Conservation (phyloP, 1,140 invertebrate genomes). For the Chelonus insularis region DNA sequence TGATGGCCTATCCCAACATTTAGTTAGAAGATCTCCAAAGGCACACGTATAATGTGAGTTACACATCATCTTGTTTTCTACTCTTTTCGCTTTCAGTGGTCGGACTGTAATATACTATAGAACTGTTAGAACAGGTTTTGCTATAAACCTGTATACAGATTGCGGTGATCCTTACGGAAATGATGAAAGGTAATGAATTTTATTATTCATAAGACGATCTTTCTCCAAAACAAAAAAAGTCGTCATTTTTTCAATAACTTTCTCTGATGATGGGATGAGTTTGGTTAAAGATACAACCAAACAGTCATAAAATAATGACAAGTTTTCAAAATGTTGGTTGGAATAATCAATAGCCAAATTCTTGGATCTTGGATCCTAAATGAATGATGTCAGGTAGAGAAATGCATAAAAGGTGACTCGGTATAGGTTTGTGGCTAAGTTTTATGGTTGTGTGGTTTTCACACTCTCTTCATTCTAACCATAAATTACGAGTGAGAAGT, state of each 20-base stretch:
- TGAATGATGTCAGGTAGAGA: neutral
- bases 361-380: too few relatives aligned
- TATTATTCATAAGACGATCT: neutral
- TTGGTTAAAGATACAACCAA: too few relatives aligned
- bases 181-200: too few relatives aligned
- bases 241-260: too few relatives aligned
- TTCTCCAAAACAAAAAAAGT: too few relatives aligned
- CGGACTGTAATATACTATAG: neutral
- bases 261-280: too few relatives aligned
- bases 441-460: conserved; percentile 45
- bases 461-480: conserved; percentile 32
- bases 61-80: neutral
- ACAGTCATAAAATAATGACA: too few relatives aligned
- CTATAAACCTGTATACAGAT: too few relatives aligned
- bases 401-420: conserved; percentile 20
- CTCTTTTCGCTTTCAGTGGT: conserved; percentile 1
- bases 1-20: too few relatives aligned
- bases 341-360: too few relatives aligned
- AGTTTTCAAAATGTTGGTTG: too few relatives aligned
- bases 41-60: conserved; percentile 3
- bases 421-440: conserved; percentile 38
- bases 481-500: conserved; percentile 40
- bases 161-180: too few relatives aligned
- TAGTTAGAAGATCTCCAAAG: conserved; percentile 9
- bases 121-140: neutral